These are phyloP conservation scores for Arvicola amphibius DNA, from an alignment of 2,797 vertebrate species.

Conservation along the genomic window DNA sequence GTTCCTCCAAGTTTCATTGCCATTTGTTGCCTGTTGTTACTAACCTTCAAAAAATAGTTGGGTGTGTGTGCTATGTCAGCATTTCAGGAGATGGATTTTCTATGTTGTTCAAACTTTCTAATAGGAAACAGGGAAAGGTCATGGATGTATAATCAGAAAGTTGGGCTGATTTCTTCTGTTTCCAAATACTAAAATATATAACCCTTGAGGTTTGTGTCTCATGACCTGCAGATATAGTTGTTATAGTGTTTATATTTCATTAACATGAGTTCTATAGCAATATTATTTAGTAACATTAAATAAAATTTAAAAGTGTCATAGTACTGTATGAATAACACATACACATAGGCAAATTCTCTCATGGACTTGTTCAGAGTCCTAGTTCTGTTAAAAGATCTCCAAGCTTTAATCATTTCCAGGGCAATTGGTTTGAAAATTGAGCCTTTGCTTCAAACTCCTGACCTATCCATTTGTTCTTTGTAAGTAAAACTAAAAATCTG, in stretches of 20 bases:
- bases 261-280: background rate
- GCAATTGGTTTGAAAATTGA: constrained; percentile 33
- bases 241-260: background rate
- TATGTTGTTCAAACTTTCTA: background rate
- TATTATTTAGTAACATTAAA: background rate
- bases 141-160: background rate
- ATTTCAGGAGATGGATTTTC: constrained; percentile 10
- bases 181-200: background rate
- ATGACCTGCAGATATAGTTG: background rate
- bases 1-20: background rate
- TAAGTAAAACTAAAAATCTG: background rate
- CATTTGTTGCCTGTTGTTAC: background rate
- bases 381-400: background rate
- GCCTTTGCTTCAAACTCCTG: background rate
- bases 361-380: background rate
- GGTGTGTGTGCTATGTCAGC: background rate
- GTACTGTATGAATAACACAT: background rate
- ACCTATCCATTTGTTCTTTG: background rate
- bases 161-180: background rate
- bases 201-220: background rate
- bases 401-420: constrained; percentile 22
- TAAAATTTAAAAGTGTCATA: background rate
- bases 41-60: background rate
- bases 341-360: background rate
- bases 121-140: background rate